phyloP scores from a whole-genome alignment of 2,888 invertebrate species.

The Anagyrus pseudococci region DNA sequence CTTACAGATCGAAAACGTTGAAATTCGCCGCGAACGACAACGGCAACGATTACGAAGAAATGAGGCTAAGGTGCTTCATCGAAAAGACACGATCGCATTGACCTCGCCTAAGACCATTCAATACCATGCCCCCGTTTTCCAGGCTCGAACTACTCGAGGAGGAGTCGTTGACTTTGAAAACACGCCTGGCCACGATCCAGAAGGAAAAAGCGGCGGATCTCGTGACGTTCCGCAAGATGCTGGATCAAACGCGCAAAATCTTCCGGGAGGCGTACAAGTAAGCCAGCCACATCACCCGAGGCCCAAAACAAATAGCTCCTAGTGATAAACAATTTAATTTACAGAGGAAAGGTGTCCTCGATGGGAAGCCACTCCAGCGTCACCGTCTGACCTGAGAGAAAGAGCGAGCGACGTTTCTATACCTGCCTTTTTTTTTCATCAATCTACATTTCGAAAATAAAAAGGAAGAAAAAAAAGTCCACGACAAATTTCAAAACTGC shows the following conservation, averaged over 20 bases:
- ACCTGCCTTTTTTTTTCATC: neutral
- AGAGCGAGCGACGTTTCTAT: neutral
- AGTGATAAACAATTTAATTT: neutral
- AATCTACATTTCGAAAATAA: neutral
- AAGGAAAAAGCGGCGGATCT: slow-evolving; percentile 70
- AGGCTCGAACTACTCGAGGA: slow-evolving; percentile 71
- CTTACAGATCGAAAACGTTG: slow-evolving; percentile 53
- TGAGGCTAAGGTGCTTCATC: slow-evolving; percentile 46
- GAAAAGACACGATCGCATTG: too few species aligned
- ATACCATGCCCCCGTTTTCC: too few species aligned
- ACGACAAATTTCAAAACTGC: too few species aligned
- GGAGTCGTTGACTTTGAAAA: slow-evolving; percentile 70
- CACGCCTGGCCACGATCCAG: slow-evolving; percentile 69
- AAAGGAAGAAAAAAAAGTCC: neutral
- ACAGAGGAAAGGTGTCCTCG: slow-evolving; percentile 26
- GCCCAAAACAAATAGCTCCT: neutral
- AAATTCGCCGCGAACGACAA: slow-evolving; percentile 45
- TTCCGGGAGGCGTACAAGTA: slow-evolving; percentile 65
- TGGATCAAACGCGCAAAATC: slow-evolving; percentile 66
- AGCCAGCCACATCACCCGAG: neutral
- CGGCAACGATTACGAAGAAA: slow-evolving; percentile 48
- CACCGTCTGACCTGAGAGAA: slow-evolving; percentile 1
- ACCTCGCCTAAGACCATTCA: too few species aligned
- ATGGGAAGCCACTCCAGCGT: slow-evolving; percentile 18
- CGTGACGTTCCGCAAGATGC: slow-evolving; percentile 65